A percentile compares a stretch with the other conserved stretches of the same genome.
Evolutionary conservation across 2,113 vertebrate species (phyloP).

Genomic region (Notiomystis cincta): DNA sequence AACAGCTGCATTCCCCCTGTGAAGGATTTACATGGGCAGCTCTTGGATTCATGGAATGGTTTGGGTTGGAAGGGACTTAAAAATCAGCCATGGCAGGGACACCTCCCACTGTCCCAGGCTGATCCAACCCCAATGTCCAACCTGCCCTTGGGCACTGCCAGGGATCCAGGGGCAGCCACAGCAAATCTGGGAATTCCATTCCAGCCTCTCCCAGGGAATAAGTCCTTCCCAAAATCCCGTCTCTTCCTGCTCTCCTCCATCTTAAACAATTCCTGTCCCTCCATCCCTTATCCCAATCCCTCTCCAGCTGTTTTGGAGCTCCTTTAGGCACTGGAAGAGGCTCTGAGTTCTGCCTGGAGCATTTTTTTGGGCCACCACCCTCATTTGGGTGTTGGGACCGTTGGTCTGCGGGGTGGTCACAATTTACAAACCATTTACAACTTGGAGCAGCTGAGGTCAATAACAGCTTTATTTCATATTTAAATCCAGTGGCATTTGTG

Average conservation of each 20-base stretch:
- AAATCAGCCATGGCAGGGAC: background rate
- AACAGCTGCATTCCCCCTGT: accelerated
- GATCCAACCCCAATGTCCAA: background rate
- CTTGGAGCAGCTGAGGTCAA: background rate
- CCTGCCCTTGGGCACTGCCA: background rate
- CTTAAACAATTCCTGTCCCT: background rate
- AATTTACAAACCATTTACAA: background rate
- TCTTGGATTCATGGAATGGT: background rate
- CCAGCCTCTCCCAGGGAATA: background rate
- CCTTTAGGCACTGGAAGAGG: background rate
- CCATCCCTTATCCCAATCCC: background rate
- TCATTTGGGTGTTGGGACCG: background rate
- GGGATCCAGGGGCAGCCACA: background rate
- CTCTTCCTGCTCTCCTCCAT: too few relatives aligned
- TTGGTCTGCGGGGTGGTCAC: background rate
- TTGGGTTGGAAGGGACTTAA: background rate
- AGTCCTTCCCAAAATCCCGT: background rate
- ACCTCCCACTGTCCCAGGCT: accelerated
- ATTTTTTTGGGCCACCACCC: background rate
- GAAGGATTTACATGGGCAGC: background rate
- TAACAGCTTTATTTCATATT: background rate
- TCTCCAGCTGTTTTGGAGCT: background rate
- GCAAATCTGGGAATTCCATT: background rate
- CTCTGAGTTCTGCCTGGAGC: background rate
- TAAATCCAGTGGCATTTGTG: slow-evolving; percentile 38